Percentiles rank a stretch among this genome's conserved stretches.
phyloP scores from a whole-genome alignment of 2,888 invertebrate species.

The Spilarctia lutea region DNA sequence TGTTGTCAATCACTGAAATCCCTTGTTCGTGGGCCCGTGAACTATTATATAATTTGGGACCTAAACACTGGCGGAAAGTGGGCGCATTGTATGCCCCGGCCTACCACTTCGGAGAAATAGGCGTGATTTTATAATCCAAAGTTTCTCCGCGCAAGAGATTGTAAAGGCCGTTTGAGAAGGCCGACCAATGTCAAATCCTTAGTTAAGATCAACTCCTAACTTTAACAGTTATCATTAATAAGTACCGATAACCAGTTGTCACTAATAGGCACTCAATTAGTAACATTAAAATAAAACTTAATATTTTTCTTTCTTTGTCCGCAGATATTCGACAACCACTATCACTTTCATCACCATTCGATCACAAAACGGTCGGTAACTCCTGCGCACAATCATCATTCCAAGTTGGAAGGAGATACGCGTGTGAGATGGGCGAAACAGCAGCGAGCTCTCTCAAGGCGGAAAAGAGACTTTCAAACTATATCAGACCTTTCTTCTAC shows the following conservation, averaged over 20 bases:
- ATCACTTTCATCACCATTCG: conserved; percentile 93
- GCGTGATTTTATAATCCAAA: no score
- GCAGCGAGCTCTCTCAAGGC: conserved; percentile 92
- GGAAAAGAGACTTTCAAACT: conserved; percentile 92
- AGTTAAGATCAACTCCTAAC: no score
- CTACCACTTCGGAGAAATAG: no score
- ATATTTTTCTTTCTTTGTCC: conserved; percentile 44
- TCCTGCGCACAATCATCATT: conserved; percentile 90
- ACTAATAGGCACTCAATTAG: no score
- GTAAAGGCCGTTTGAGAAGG: not conserved
- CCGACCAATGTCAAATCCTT: no score
- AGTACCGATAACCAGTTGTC: no score
- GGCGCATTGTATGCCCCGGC: not conserved
- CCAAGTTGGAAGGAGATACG: conserved; percentile 89
- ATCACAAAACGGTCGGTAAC: conserved; percentile 92
- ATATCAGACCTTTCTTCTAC: conserved; percentile 63
- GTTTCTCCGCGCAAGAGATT: no score
- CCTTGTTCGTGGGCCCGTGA: no score
- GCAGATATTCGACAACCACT: conserved; percentile 95
- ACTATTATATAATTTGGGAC: no score
- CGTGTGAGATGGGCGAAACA: conserved; percentile 94
- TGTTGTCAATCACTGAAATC: no score
- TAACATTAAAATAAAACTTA: no score
- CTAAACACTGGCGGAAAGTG: no score
- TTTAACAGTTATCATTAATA: not conserved